Evolutionary conservation across 2,113 vertebrate species (phyloP).

Genomic region (Macrotus californicus): DNA sequence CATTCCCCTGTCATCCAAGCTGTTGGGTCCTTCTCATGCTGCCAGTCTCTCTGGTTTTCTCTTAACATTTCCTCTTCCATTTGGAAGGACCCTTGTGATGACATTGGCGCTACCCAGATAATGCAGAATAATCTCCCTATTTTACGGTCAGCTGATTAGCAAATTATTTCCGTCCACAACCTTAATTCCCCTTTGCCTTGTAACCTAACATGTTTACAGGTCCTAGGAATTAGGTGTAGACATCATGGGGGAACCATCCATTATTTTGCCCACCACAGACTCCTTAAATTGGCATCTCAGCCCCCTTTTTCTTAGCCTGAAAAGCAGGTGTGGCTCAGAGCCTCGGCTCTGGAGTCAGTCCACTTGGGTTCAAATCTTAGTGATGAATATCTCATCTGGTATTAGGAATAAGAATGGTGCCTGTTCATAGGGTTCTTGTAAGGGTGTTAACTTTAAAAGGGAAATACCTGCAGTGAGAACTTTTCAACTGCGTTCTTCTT

Average conservation of each 20-base stretch:
- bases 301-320: neutral
- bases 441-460: neutral
- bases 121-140: neutral
- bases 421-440: neutral
- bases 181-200: neutral
- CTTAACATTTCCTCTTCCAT: neutral
- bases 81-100: neutral
- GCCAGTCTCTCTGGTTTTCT: neutral
- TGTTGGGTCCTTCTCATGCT: neutral
- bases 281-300: neutral
- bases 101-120: neutral
- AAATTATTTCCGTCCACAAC: neutral
- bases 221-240: neutral
- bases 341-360: neutral
- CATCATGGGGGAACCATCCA: neutral
- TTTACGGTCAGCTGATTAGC: neutral
- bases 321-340: neutral
- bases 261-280: neutral
- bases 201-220: neutral
- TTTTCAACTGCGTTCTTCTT: neutral
- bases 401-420: neutral
- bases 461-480: neutral
- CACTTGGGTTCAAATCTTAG: neutral
- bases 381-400: neutral
- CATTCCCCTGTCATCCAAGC: neutral